Evolutionary conservation across 2,797 vertebrate species (phyloP), one percentile per base, ranked within the genome.

Genomic region (Megaceryle alcyon): DNA sequence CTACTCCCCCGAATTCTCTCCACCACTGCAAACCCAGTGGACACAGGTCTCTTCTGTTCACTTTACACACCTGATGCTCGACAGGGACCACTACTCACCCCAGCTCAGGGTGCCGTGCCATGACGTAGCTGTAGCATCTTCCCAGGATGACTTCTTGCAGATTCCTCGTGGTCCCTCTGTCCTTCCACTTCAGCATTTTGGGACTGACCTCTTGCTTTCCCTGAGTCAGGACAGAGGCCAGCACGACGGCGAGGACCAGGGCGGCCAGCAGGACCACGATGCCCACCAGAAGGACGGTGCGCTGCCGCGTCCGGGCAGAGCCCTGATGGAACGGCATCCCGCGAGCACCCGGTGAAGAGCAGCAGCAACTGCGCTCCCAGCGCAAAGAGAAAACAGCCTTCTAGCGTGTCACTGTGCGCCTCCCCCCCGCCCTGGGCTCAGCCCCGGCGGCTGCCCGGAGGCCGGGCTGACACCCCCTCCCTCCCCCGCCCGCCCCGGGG

Each of bases 101-200:
- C 75, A 97, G 64, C 75, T 89, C 91, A 0, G 97, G 94, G 86
- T 82, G 61, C 37, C 81, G 14, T 2, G 97, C 82, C 2, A 87
- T 94, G 29, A 98, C 94, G 90, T 99, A 99, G 81, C 26, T 96
- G 96, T 98, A 98, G 86, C 99, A 99, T 41, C 99, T 98, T 51
- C 98, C 98, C 37, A 98, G 92, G 85, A 99, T 57, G 33, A 99
- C 98, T 79, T 98, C 98, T 72, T 95, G 94, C 48, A 99, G 96
- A 88, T 99, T 97, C 37, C 82, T 92, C 1, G 99, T 99, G 23
- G 98, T 99, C 28, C 99, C 99, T 11, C 63, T 61, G 71, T 98
- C 97, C 20, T 86, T 68, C 97, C 98, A 98, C 72, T 82, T 21
- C 56, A 66, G n/a, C 85, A 26, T 78, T 54, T 54, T 2, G 17